Percentiles rank a stretch among this genome's conserved stretches.
These are phyloP conservation scores for Coilia nasus DNA, from an alignment of 2,797 vertebrate species.

Conservation along the genomic window DNA sequence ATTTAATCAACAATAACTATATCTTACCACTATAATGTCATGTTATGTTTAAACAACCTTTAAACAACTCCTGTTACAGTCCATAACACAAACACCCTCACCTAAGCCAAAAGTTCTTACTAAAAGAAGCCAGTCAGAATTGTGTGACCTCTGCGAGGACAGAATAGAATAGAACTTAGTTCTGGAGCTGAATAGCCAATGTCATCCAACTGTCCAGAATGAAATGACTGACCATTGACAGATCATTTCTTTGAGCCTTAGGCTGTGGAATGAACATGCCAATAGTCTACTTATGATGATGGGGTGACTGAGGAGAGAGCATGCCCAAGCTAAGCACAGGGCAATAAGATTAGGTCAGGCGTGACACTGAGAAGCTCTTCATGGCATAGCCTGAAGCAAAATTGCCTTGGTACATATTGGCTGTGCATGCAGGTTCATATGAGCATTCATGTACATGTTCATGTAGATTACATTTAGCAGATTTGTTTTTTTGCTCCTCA, in stretches of 20 bases:
- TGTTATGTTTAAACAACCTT: not conserved
- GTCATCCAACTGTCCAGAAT: not conserved
- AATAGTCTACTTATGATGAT: constrained; percentile 19
- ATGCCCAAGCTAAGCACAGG: not conserved
- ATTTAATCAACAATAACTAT: not conserved
- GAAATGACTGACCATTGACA: not conserved
- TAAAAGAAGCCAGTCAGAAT: not conserved
- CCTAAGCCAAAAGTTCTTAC: not conserved
- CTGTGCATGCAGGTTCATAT: too few relatives aligned
- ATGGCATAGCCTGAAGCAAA: not conserved
- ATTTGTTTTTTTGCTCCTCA: not conserved
- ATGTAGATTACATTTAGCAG: constrained; percentile 1
- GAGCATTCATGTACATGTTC: not conserved
- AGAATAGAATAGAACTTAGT: not conserved
- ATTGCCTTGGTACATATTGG: not conserved
- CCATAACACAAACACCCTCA: not conserved
- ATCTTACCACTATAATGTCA: not conserved
- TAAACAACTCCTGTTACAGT: not conserved
- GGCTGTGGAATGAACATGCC: constrained; percentile 9
- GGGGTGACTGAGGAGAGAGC: not conserved
- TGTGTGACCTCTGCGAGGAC: not conserved
- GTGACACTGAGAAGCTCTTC: not conserved
- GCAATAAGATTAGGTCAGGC: not conserved
- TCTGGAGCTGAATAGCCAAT: not conserved
- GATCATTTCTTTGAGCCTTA: not conserved